Conservation (phyloP, 2,888 invertebrate genomes). For the Aphrophora alni region DNA sequence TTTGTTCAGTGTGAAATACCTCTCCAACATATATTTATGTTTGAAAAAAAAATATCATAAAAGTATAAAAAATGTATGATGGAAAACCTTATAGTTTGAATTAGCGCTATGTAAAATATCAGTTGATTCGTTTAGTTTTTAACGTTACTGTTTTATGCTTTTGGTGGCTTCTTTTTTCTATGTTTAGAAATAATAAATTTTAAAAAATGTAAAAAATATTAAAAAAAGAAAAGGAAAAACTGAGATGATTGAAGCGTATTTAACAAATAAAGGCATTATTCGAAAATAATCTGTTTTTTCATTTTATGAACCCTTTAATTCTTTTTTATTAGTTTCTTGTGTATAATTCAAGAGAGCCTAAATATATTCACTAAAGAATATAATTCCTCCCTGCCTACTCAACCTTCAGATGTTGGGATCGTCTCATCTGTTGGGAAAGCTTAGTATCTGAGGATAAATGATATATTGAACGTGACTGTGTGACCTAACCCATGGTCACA, state of each 20-base stretch:
- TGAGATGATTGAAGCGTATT: constrained; percentile 21
- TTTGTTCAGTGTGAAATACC: not conserved
- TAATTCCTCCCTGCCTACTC: too few species aligned
- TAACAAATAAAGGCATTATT: constrained; percentile 39
- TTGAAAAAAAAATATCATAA: constrained; percentile 23
- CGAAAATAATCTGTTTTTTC: not conserved
- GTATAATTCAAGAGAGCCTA: too few species aligned
- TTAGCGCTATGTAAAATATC: constrained; percentile 20
- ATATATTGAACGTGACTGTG: too few species aligned
- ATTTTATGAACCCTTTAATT: not conserved
- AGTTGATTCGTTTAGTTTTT: constrained; percentile 21
- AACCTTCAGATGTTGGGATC: too few species aligned
- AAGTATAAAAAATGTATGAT: constrained; percentile 7
- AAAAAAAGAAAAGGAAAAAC: not conserved
- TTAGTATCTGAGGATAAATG: too few species aligned
- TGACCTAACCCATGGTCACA: too few species aligned
- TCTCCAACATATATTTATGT: not conserved
- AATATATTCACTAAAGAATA: too few species aligned
- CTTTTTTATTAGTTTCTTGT: too few species aligned
- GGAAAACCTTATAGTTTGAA: not conserved
- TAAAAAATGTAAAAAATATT: constrained; percentile 17
- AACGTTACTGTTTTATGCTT: constrained; percentile 19
- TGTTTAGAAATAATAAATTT: constrained; percentile 33
- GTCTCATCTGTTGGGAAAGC: too few species aligned
- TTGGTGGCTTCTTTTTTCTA: constrained; percentile 35